Evolutionary conservation across 35 echinoderm and acorn worm genomes (phyloP).

Genomic region (Amphiura filiformis): DNA sequence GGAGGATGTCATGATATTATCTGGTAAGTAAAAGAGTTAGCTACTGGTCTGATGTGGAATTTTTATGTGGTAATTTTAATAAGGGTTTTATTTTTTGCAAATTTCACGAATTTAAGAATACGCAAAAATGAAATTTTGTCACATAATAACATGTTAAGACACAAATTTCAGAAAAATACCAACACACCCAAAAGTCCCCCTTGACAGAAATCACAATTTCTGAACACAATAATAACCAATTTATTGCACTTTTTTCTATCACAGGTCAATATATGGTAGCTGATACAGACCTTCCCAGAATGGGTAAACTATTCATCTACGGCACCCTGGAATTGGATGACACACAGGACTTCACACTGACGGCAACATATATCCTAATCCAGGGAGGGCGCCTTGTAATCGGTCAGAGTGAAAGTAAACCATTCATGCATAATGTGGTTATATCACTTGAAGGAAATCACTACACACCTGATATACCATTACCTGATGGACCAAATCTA

Average conservation of each 20-base stretch:
- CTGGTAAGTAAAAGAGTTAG: conserved; percentile 43
- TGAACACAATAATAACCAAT: too few relatives aligned
- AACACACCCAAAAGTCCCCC: too few relatives aligned
- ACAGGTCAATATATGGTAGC: conserved; percentile 79
- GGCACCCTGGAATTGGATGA: conserved; percentile 66
- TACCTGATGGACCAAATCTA: conserved; percentile 90
- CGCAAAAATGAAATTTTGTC: too few relatives aligned
- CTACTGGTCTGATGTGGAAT: too few relatives aligned
- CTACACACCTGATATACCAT: conserved; percentile 79
- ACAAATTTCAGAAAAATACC: too few relatives aligned
- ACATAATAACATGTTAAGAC: too few relatives aligned
- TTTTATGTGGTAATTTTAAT: too few relatives aligned
- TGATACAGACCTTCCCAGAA: conserved; percentile 54
- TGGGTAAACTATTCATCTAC: conserved; percentile 87
- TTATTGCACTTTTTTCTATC: too few relatives aligned
- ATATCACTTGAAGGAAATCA: conserved; percentile 75
- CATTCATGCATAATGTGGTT: conserved; percentile 65
- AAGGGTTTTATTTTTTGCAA: too few relatives aligned
- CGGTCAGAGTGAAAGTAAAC: conserved; percentile 46
- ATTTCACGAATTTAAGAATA: too few relatives aligned
- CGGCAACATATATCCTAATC: conserved; percentile 88
- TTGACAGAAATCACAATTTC: too few relatives aligned
- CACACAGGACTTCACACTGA: conserved; percentile 33
- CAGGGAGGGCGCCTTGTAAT: conserved; percentile 80
- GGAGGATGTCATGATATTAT: conserved; percentile 75